Evolutionary conservation across 2,888 invertebrate genomes (phyloP).

Genomic region (Tricholauxania praeusta): DNA sequence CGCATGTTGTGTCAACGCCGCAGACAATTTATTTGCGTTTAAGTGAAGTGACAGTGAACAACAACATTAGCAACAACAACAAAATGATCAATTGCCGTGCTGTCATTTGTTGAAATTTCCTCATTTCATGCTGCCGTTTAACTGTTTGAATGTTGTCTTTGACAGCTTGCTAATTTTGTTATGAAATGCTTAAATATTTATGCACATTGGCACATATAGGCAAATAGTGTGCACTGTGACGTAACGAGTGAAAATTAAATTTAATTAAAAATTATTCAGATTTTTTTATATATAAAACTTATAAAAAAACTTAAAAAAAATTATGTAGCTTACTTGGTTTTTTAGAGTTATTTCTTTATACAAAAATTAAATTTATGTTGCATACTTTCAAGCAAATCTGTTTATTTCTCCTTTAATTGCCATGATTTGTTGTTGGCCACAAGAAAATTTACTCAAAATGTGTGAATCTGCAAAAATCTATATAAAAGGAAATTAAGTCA

Average conservation of each 20-base stretch:
- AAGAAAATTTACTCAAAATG: background rate
- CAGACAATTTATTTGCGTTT: constrained; percentile 23
- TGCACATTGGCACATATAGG: constrained; percentile 9
- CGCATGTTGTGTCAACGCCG: background rate
- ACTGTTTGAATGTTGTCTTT: constrained; percentile 22
- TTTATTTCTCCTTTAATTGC: too few relatives aligned
- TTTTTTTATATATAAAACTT: too few relatives aligned
- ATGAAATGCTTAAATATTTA: constrained; percentile 45
- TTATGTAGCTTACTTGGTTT: too few relatives aligned
- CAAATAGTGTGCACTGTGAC: background rate
- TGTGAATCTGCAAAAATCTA: constrained; percentile 18
- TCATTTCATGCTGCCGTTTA: constrained; percentile 6
- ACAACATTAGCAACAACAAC: constrained; percentile 18
- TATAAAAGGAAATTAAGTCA: constrained; percentile 57
- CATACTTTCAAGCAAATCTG: too few relatives aligned
- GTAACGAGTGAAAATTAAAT: background rate
- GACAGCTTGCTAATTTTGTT: constrained; percentile 45
- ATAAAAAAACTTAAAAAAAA: too few relatives aligned
- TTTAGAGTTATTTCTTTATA: too few relatives aligned
- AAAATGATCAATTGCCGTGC: constrained; percentile 26
- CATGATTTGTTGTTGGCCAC: background rate
- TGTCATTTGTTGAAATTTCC: constrained; percentile 12
- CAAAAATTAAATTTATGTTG: too few relatives aligned
- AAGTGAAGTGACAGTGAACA: background rate
- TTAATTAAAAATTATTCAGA: background rate